Base-by-base conservation (phyloP, 2,797 vertebrate species). In the Halcyon smyrnensis region DNA sequence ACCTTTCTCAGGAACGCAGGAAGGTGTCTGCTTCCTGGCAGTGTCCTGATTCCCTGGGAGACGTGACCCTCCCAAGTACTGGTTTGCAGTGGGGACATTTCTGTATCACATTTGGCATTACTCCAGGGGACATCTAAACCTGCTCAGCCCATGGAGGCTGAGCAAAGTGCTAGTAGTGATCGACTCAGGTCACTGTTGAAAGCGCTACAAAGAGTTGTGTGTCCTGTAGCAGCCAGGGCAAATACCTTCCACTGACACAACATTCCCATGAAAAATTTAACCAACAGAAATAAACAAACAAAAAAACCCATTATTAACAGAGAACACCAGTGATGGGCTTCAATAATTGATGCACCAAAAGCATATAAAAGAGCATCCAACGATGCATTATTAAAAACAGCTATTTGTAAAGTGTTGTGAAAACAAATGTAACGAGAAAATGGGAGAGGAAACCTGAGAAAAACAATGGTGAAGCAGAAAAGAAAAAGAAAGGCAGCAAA, bases 271-370 rank as follows among this genome's bases (percentile, higher is more conserved):
- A 93, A 86, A 95, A 83, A 67, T 53, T 65, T 39, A 89, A 81
- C 43, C 64, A 86, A 63, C 50, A 84, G 81, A 74, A 76, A 82
- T 13, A 90, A 95, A 86, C 82, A 94, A 96, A 67, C 45, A 23
- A 27, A 78, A 83, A 41, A 6, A 4, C 0, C 71, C 68, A 79
- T 92, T 97, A 95, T 95, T 95, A 94, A 48, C 64, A 88, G 85
- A 90, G 91, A 94, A 79, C 39, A 13, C 37, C 34, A 69, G 54
- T 21, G 28, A 60, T 71, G 67, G 25, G 3, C 85, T 97, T 97
- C 96, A 96, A 97, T 97, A 95, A 97, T 95, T 97, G 84, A 97
- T 97, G 83, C 32, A 32, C 51, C 92, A 74, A 93, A 96, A 95
- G 86, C 87, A 32, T 32, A 78, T 5, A 62, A 92, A 91, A 93